Evolutionary conservation across 2,113 vertebrate genomes (phyloP).

Genomic region (Otis tarda): DNA sequence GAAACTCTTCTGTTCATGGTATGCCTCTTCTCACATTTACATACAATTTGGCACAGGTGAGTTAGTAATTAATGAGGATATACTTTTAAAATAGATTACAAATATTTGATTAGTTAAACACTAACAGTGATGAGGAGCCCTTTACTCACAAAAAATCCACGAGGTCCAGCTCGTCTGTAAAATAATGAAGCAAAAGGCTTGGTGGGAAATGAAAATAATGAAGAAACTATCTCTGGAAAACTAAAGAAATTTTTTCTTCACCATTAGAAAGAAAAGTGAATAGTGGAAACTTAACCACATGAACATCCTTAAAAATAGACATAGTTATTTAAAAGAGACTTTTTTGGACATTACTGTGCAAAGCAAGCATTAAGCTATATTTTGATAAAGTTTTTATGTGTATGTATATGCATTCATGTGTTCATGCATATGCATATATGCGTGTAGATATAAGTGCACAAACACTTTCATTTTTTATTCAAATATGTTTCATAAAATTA

Average conservation of each 20-base stretch:
- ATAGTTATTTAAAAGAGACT: background rate
- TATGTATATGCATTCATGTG: background rate
- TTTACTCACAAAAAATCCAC: background rate
- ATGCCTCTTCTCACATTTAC: background rate
- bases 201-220: background rate
- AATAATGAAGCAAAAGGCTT: background rate
- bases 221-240: background rate
- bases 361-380: background rate
- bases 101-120: background rate
- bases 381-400: background rate
- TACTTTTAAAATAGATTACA: background rate
- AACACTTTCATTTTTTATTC: background rate
- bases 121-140: background rate
- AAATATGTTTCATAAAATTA: background rate
- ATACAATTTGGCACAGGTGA: background rate
- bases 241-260: background rate
- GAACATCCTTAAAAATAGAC: background rate
- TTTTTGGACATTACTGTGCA: background rate
- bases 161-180: background rate
- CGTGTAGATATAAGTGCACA: background rate
- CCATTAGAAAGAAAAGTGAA: background rate
- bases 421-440: background rate
- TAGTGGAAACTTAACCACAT: background rate
- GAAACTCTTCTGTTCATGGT: background rate
- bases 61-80: background rate